Evolutionary conservation across 1,140 invertebrate species (phyloP).

Genomic region (Sarcophaga bullata): DNA sequence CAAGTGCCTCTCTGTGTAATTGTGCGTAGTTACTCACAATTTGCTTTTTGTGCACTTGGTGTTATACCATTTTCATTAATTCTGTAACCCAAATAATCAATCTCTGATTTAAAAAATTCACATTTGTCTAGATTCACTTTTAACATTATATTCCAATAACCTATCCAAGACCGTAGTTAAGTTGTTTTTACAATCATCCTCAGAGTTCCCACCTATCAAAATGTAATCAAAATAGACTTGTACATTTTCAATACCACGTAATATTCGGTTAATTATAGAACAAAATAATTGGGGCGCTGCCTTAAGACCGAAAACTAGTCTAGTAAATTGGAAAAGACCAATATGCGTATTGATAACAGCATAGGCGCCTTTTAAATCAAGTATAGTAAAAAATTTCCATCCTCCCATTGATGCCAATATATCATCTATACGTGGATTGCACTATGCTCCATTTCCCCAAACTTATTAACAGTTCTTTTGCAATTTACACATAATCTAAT

Average conservation of each 20-base stretch:
- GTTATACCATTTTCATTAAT: neutral
- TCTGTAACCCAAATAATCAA: neutral
- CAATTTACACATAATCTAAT: slow-evolving; percentile 67
- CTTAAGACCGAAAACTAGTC: slow-evolving; percentile 58
- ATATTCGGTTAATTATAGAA: slow-evolving; percentile 54
- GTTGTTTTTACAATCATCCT: slow-evolving; percentile 47
- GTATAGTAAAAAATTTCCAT: slow-evolving; percentile 56
- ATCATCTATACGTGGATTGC: slow-evolving; percentile 59
- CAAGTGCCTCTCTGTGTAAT: slow-evolving; percentile 67
- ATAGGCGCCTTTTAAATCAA: slow-evolving; percentile 64
- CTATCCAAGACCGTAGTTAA: neutral
- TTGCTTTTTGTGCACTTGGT: neutral
- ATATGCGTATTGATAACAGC: slow-evolving; percentile 60
- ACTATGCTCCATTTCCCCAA: slow-evolving; percentile 55
- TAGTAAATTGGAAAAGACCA: slow-evolving; percentile 57
- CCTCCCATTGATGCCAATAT: slow-evolving; percentile 57
- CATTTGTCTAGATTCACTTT: slow-evolving; percentile 30
- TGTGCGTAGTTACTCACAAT: slow-evolving; percentile 54
- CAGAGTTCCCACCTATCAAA: slow-evolving; percentile 50
- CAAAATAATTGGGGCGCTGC: slow-evolving; percentile 59
- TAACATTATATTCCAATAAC: slow-evolving; percentile 17
- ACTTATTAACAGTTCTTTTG: slow-evolving; percentile 62
- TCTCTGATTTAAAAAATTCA: slow-evolving; percentile 38
- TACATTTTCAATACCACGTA: slow-evolving; percentile 49
- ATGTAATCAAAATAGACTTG: slow-evolving; percentile 61